phyloP scores from a whole-genome alignment of 1,140 invertebrate species.

The Atopsyche davidsoni region DNA sequence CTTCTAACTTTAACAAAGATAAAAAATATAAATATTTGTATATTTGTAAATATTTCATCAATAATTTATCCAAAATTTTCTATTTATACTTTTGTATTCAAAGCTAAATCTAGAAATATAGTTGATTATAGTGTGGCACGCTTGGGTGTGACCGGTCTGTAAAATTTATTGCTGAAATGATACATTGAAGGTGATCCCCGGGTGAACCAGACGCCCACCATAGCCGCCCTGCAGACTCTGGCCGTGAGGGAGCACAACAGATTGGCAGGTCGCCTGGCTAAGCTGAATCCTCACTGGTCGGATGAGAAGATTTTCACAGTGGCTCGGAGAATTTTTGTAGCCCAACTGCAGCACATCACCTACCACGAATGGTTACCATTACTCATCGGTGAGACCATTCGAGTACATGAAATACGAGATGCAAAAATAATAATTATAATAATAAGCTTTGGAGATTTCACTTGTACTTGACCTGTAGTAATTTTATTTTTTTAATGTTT shows the following conservation, averaged over 20 bases:
- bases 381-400: conserved; percentile 47
- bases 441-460: conserved; percentile 12
- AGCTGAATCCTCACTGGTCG: conserved; percentile 61
- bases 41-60: no score
- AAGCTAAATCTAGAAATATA: no score
- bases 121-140: no score
- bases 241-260: conserved; percentile 64
- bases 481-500: neutral
- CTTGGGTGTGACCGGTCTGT: no score
- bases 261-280: conserved; percentile 55
- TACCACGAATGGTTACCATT: conserved; percentile 63
- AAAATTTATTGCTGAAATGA: no score
- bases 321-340: conserved; percentile 69
- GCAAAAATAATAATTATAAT: no score
- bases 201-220: conserved; percentile 66
- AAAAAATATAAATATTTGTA: no score
- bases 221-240: conserved; percentile 54
- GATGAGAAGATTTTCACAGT: conserved; percentile 75
- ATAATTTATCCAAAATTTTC: no score
- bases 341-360: conserved; percentile 73
- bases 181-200: conserved; percentile 57
- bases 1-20: no score
- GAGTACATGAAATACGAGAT: no score
- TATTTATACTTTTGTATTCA: no score
- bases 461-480: neutral